Conservation (phyloP, 2,113 vertebrate genomes). For the rat (Rattus norvegicus) region DNA sequence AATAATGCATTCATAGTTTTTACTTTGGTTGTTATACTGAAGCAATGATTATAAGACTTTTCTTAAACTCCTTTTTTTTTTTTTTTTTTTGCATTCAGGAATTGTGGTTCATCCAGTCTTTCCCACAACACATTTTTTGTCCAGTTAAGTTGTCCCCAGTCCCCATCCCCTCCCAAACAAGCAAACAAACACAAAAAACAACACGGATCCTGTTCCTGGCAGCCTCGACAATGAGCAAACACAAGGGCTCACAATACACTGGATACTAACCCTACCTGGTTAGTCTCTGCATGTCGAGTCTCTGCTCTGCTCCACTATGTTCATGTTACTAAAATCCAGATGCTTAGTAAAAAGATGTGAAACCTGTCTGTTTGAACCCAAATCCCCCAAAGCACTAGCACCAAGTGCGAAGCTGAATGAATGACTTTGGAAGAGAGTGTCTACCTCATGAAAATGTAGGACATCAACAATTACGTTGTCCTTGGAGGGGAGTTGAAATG, state of each 20-base stretch:
- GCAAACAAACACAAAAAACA: neutral
- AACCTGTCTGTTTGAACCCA: neutral
- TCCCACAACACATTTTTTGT: neutral
- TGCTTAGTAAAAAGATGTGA: constrained; percentile 16
- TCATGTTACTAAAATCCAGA: neutral
- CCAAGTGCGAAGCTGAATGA: neutral
- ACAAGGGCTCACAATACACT: neutral
- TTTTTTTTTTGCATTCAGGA: neutral
- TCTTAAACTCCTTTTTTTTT: no score
- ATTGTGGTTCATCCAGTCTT: neutral
- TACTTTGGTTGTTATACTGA: neutral
- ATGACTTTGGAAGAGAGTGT: neutral
- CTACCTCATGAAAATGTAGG: neutral
- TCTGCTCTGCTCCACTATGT: neutral
- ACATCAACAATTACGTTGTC: neutral
- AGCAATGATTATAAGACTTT: neutral
- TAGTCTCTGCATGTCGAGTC: neutral
- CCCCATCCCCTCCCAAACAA: neutral
- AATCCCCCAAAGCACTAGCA: neutral
- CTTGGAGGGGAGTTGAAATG: neutral
- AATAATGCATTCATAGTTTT: neutral
- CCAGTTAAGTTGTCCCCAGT: neutral
- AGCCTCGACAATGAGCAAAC: neutral
- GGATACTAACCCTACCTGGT: neutral
- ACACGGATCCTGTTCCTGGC: neutral